Base-by-base conservation (phyloP, 2,888 invertebrate species). In the Drosophila ochracea region DNA sequence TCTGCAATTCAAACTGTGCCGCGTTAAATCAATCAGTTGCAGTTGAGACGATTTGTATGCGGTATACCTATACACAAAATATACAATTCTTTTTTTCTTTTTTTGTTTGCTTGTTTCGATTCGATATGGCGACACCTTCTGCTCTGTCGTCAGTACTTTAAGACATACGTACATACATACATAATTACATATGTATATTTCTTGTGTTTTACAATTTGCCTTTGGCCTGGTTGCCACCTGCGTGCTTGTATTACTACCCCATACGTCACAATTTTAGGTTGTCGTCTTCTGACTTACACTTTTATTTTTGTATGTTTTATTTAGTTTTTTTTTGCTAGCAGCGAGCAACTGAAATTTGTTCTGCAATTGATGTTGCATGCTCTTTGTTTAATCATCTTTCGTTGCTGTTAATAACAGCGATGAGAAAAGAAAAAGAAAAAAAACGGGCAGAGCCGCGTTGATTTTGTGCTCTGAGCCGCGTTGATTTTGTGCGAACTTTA, bases 1-100 rank as follows among this genome's bases (percentile, higher is more conserved):
- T 92, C 92, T 92, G 92, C 82, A 92, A 92, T 86, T 90, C 88
- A 92, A 92, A 92, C 92, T 92, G 89, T 91, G 88, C 92, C 89
- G 84, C 89, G 89, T 91, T 92, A 92, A 91, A 91, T 92, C 91
- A 90, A 90, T 78, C 91, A 80, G 79, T 90, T 78, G 68, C 74
- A 76, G 73, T 76, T 80, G 52, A 37, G 61, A 68, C 73, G 73
- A 54, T 78, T 68, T 55, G 67, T 75, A 70, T 84, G 68, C 88
- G 84, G 80, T 78, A 89, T 86, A 90, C 90, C 82, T 86, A 89
- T 80, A 70, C 70, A 88, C 80, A 88, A 81, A 82, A 79, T 80
- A 73, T 75, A 73, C 64, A 81, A 68, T 64, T 25, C 4, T 25
- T 47, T 47, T 21, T 47, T 25, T 52, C 6, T 57, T 31, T 60